A percentile compares a stretch with the other conserved stretches of the same genome.
Conservation (phyloP, 1,140 invertebrate species). For the Elysia chlorotica region DNA sequence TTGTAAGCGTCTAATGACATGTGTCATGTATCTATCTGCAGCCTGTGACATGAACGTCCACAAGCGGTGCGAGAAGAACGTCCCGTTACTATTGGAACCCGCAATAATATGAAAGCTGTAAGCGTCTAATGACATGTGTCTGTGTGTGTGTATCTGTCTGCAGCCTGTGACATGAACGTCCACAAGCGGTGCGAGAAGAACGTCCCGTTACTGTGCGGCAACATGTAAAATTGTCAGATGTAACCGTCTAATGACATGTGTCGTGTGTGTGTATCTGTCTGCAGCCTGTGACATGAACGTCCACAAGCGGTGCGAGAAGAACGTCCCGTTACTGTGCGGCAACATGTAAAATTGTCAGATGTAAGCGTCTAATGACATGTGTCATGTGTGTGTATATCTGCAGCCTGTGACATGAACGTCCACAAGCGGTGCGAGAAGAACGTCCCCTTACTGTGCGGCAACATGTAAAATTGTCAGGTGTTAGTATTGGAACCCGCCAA, state of each 20-base stretch:
- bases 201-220: slow-evolving; percentile 97
- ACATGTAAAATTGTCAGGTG: slow-evolving; percentile 58
- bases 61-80: slow-evolving; percentile 96
- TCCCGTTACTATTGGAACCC: slow-evolving; percentile 97
- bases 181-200: slow-evolving; percentile 98
- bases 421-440: slow-evolving; percentile 98
- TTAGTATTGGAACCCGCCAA: slow-evolving; percentile 91
- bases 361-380: too few relatives aligned
- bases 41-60: slow-evolving; percentile 99
- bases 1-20: too few relatives aligned
- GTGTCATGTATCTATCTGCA: slow-evolving; percentile 65
- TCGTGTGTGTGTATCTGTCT: slow-evolving; percentile 30
- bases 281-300: slow-evolving; percentile 99
- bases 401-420: slow-evolving; percentile 99
- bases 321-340: slow-evolving; percentile 97
- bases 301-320: slow-evolving; percentile 97
- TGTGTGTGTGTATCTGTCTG: slow-evolving; percentile 30
- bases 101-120: background rate
- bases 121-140: background rate
- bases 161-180: slow-evolving; percentile 99
- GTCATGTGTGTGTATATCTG: slow-evolving; percentile 34
- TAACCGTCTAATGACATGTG: background rate
- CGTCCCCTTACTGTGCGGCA: slow-evolving; percentile 97
- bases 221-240: slow-evolving; percentile 56
- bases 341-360: too few relatives aligned